Conservation (phyloP, 2,888 invertebrate genomes). For the Lampropteryx suffumata region DNA sequence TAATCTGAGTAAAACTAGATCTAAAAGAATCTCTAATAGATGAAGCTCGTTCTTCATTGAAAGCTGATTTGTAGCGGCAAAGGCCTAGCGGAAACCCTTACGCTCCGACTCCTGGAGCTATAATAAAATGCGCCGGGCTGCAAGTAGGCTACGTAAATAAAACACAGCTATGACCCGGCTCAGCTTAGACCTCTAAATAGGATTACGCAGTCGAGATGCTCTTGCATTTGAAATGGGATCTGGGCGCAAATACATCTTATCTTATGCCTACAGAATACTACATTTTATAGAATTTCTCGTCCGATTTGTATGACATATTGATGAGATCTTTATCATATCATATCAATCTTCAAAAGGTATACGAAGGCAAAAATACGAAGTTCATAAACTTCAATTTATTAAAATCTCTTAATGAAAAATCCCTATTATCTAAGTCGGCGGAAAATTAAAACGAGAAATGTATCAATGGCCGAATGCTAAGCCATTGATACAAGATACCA, state of each 20-base stretch:
- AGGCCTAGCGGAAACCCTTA: background rate
- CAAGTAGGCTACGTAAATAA: constrained; percentile 23
- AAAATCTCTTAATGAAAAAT: too few species aligned
- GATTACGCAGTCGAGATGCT: constrained; percentile 20
- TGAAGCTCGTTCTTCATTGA: background rate
- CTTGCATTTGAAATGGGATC: constrained; percentile 1
- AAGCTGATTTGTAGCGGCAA: constrained; percentile 1
- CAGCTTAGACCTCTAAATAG: constrained; percentile 18
- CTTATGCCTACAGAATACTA: too few species aligned
- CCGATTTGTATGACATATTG: too few species aligned
- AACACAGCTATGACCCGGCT: constrained; percentile 19
- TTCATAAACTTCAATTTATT: too few species aligned
- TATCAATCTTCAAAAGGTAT: too few species aligned
- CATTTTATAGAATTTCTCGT: too few species aligned
- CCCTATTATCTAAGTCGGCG: too few species aligned
- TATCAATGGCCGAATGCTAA: too few species aligned
- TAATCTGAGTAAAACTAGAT: background rate
- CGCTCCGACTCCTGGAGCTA: constrained; percentile 6
- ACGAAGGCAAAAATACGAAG: too few species aligned
- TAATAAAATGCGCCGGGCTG: constrained; percentile 21
- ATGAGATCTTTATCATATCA: too few species aligned
- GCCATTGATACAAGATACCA: too few species aligned
- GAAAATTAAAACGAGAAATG: too few species aligned
- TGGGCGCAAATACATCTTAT: background rate
- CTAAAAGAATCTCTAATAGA: background rate